Conservation (phyloP, 2,113 vertebrate species). For the Tragelaphus strepsiceros region DNA sequence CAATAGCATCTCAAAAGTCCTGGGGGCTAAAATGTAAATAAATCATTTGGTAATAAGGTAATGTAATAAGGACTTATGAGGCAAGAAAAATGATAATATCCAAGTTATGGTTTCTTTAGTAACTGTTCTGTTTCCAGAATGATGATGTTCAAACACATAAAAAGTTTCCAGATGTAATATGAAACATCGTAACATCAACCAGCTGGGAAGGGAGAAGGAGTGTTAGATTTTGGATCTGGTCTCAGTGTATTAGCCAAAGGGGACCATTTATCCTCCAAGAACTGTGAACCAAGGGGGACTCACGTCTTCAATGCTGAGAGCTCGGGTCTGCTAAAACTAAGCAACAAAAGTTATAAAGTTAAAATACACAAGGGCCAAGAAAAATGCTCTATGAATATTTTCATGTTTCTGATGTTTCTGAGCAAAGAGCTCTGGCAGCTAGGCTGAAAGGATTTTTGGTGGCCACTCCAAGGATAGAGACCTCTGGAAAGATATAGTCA, state of each 20-base stretch:
- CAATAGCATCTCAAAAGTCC: not conserved
- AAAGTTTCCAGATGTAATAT: not conserved
- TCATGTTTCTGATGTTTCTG: not conserved
- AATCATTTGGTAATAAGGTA: not conserved
- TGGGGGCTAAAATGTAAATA: not conserved
- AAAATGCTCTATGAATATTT: not conserved
- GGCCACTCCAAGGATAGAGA: not conserved
- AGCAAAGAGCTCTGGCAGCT: not conserved
- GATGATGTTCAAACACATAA: not conserved
- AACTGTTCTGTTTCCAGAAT: not conserved
- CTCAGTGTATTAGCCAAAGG: not conserved
- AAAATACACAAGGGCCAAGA: not conserved
- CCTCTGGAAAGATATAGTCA: not conserved
- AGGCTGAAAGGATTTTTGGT: not conserved
- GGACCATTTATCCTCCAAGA: not conserved
- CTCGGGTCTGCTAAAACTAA: not conserved
- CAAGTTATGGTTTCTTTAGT: not conserved
- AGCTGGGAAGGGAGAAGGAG: not conserved
- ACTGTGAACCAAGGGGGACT: not conserved
- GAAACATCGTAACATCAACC: not conserved
- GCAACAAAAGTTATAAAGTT: not conserved
- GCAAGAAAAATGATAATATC: not conserved
- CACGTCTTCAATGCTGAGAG: not conserved
- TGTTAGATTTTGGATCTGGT: not conserved
- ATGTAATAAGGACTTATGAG: not conserved